Conservation (phyloP, 2,888 invertebrate species). For the Mimachlamys varia region DNA sequence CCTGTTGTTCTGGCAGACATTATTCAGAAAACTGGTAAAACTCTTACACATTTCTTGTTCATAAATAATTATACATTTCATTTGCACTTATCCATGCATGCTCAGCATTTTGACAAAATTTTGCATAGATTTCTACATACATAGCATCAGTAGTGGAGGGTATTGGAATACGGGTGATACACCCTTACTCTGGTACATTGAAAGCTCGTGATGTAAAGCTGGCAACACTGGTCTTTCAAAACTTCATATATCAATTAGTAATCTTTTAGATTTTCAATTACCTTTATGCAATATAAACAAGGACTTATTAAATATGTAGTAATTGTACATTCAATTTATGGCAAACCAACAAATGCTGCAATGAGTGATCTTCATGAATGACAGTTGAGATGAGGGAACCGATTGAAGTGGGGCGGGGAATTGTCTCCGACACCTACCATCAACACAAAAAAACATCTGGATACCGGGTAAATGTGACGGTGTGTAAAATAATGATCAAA, state of each 20-base stretch:
- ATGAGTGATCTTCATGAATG: background rate
- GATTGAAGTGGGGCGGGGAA: conserved; percentile 10
- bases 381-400: background rate
- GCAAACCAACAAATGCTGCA: background rate
- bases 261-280: background rate
- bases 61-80: background rate
- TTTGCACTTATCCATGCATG: conserved; percentile 31
- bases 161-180: background rate
- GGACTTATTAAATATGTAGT: background rate
- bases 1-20: background rate
- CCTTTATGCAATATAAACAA: background rate
- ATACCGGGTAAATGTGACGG: background rate
- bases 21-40: background rate
- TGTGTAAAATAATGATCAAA: background rate
- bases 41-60: background rate
- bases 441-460: background rate
- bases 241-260: background rate
- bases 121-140: conserved; percentile 10
- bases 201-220: conserved; percentile 7
- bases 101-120: conserved; percentile 14
- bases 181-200: background rate
- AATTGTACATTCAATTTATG: background rate
- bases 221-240: conserved; percentile 2
- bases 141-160: too few species aligned
- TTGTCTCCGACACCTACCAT: background rate